phyloP scores from a whole-genome alignment of 37 sponge, comb jelly and placozoan genomes.

The Theonella swinhoei region DNA sequence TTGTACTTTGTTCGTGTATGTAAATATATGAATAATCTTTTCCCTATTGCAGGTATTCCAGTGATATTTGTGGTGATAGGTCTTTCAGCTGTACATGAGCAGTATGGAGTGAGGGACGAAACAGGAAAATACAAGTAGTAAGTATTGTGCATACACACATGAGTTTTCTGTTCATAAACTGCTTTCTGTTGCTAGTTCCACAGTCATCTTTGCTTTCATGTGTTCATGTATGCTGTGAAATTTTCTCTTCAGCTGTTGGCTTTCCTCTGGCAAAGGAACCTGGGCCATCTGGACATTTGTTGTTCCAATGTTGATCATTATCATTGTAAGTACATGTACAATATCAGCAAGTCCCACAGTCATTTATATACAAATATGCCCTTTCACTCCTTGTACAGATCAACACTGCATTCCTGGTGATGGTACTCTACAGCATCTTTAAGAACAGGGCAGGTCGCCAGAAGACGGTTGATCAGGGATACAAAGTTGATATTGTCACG shows the following conservation, averaged over 20 bases:
- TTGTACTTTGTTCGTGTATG: too few relatives aligned
- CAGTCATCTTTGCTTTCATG: too few relatives aligned
- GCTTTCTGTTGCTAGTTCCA: too few relatives aligned
- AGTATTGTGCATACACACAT: neutral
- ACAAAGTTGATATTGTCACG: neutral
- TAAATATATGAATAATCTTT: too few relatives aligned
- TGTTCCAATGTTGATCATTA: slow-evolving; percentile 46
- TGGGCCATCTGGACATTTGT: slow-evolving; percentile 45
- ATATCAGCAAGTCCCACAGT: neutral
- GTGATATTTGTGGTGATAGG: slow-evolving; percentile 45
- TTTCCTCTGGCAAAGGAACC: slow-evolving; percentile 13
- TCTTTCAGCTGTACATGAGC: slow-evolving; percentile 12
- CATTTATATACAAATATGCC: too few relatives aligned
- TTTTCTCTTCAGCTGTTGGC: slow-evolving; percentile 47
- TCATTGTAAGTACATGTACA: slow-evolving; percentile 24
- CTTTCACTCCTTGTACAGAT: slow-evolving; percentile 33
- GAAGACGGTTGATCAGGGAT: neutral
- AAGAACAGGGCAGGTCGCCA: neutral
- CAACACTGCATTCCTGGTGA: slow-evolving; percentile 29
- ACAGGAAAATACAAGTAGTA: neutral
- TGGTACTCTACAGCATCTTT: slow-evolving; percentile 18
- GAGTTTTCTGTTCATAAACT: too few relatives aligned
- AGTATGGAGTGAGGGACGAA: slow-evolving; percentile 28
- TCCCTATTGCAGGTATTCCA: slow-evolving; percentile 3
- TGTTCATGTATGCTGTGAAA: too few relatives aligned